Base-by-base conservation (phyloP, 2,888 invertebrate species). In the Laspeyria flexula region DNA sequence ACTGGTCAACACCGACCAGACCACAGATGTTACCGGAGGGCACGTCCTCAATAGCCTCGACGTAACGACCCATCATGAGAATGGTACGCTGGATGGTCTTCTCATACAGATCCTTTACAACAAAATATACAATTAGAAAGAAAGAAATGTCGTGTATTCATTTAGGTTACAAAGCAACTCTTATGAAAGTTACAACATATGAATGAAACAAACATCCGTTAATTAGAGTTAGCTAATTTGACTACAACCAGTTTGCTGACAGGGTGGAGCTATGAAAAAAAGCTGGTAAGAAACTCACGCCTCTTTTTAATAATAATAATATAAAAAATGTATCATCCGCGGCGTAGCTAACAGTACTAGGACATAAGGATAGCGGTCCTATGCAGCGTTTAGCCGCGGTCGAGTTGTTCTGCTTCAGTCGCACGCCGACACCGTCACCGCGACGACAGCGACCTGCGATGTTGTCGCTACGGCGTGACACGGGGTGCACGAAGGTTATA, bases 41-140 rank as follows among this genome's bases (percentile, higher is more conserved):
- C 63, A 99, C 99, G 93, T 99, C 99, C 91, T 99, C 99, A 79
- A 99, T 99, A 63, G 99, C 98, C 93, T 99, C 99, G 55, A 97
- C 97, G 83, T 99, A 99, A 93, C 99, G 97, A 66, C 99, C 99
- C 99, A 99, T 99, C 99, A 99, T 99, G 80, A 99, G 95, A 86
- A 99, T 99, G 56, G 99, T 99, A 92, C 99, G 97, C 93, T 99
- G 99, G 90, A 99, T 99, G 73, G 98, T 97, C 93, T 99, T 99
- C 92, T 99, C 99, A 81, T 97, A 99, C 83, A 99, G 90, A 94
- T 99, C 99, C 92, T 91, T 59, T 0, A 25, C n/a, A 29, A 15
- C 18, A 46, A 54, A 37, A 0, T 33, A 25, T 15, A 16, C 11
- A 10, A 2, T 35, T 29, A 1, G n/a, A n/a, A n/a, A n/a, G n/a